These are phyloP conservation scores for Channa maculata DNA, from an alignment of 2,113 vertebrate species.

Conservation along the genomic window DNA sequence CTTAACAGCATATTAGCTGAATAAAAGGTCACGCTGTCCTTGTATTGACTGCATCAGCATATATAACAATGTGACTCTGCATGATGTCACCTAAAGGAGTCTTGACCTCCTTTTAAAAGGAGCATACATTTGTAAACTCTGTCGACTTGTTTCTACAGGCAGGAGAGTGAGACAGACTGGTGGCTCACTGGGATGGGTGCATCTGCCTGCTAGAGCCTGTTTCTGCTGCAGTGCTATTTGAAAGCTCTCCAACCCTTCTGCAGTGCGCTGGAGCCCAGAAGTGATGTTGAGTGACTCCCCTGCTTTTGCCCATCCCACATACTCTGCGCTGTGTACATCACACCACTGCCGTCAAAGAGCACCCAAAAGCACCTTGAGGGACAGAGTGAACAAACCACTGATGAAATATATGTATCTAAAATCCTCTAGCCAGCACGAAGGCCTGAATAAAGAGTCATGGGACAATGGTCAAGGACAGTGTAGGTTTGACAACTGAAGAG, in stretches of 20 bases:
- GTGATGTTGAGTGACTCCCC: conserved; percentile 64
- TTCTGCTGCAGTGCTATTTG: conserved; percentile 79
- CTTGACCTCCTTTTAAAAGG: conserved; percentile 12
- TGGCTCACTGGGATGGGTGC: conserved; percentile 50
- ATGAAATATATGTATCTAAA: conserved; percentile 34
- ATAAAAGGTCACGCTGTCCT: conserved; percentile 53
- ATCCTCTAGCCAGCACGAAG: conserved; percentile 18
- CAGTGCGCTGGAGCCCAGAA: conserved; percentile 71
- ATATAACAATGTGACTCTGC: conserved; percentile 13
- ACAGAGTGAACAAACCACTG: neutral
- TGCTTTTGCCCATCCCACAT: conserved; percentile 48
- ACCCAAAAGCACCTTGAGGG: conserved; percentile 40
- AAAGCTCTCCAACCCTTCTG: conserved; percentile 77
- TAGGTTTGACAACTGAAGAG: conserved; percentile 19
- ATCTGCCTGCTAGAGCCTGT: conserved; percentile 45
- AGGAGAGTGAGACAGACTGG: conserved; percentile 23
- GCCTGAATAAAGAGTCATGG: neutral
- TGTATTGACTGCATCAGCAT: conserved; percentile 27
- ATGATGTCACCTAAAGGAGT: neutral
- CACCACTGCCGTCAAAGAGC: conserved; percentile 11
- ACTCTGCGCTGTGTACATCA: conserved; percentile 47
- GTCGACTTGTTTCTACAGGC: conserved; percentile 13
- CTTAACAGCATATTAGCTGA: conserved; percentile 15
- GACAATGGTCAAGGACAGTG: conserved; percentile 55
- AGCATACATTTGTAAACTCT: neutral